Percentiles rank a stretch among this genome's conserved stretches.
These are phyloP conservation scores for Hippopotamus amphibius DNA, from an alignment of 2,113 vertebrate genomes.

Conservation along the genomic window DNA sequence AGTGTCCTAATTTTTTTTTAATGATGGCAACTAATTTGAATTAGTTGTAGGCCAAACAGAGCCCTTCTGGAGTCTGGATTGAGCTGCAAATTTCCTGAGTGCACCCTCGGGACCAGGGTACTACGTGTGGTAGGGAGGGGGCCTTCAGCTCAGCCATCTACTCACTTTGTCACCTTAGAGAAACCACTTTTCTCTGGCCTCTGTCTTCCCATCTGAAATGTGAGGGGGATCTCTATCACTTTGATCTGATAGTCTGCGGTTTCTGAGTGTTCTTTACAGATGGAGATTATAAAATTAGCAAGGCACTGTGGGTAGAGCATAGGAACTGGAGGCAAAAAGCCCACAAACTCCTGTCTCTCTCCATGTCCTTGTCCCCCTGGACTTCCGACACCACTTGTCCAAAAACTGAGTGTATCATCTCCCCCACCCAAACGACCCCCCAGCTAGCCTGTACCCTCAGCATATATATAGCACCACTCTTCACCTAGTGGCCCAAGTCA, in stretches of 20 bases:
- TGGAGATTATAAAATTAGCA: neutral
- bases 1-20: conserved; percentile 20
- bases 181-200: neutral
- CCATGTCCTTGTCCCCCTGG: neutral
- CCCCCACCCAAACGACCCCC: neutral
- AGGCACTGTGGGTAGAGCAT: neutral
- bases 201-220: neutral
- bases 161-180: neutral
- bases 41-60: neutral
- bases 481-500: neutral
- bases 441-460: neutral
- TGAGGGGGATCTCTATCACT: neutral
- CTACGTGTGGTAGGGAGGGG: neutral
- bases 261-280: neutral
- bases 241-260: neutral
- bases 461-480: neutral
- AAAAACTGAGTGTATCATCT: too few species aligned
- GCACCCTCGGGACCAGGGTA: neutral
- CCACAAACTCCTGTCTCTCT: neutral
- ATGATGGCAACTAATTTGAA: neutral
- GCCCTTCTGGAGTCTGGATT: neutral
- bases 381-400: neutral
- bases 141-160: neutral
- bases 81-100: neutral
- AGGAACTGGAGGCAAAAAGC: neutral